Conservation (phyloP, 2,888 invertebrate genomes). For the Ornithoptera alexandrae region DNA sequence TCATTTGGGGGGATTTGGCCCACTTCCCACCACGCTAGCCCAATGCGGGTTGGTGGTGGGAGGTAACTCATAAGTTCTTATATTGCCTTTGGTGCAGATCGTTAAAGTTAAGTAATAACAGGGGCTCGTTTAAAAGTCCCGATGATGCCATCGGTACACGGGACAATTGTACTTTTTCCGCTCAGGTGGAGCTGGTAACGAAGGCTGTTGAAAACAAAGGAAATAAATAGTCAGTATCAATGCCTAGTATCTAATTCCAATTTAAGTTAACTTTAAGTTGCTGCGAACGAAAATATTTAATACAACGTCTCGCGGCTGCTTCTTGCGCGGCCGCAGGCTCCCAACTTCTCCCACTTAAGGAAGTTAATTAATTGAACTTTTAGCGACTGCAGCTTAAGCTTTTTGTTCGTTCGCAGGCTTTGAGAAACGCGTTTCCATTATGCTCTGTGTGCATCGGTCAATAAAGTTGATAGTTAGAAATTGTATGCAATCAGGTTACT, state of each 20-base stretch:
- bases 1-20: too few species aligned
- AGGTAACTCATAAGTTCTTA: too few species aligned
- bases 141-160: too few species aligned
- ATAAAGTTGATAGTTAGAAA: constrained; percentile 13
- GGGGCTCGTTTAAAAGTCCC: too few species aligned
- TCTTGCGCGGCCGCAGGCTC: constrained; percentile 5
- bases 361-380: constrained; percentile 51
- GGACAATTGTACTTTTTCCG: too few species aligned
- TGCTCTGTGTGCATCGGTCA: constrained; percentile 1
- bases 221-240: constrained; percentile 1
- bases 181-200: too few species aligned
- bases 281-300: constrained; percentile 16
- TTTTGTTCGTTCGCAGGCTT: constrained; percentile 31
- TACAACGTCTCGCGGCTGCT: constrained; percentile 7
- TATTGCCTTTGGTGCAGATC: too few species aligned
- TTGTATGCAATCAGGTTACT: too few species aligned
- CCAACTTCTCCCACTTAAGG: constrained; percentile 39
- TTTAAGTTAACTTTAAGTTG: constrained; percentile 22
- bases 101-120: too few species aligned
- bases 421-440: neutral
- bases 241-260: constrained; percentile 9
- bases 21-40: too few species aligned
- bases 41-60: too few species aligned
- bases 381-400: constrained; percentile 32
- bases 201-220: neutral